Evolutionary conservation across 2,113 vertebrate genomes (phyloP).

Genomic region (Varanus komodoensis): DNA sequence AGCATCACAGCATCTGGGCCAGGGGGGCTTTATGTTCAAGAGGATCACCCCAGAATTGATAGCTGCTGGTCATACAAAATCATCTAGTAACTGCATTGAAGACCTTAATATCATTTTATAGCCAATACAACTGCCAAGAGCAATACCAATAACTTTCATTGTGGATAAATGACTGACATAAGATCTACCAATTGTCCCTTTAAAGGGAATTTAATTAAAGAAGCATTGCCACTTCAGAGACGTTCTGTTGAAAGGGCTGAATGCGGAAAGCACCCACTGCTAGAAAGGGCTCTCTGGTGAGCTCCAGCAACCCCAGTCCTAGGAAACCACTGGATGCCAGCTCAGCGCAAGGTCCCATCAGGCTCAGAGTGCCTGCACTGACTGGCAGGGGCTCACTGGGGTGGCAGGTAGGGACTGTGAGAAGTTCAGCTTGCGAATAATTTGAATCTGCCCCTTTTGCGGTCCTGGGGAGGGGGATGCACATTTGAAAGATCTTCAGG

Average conservation of each 20-base stretch:
- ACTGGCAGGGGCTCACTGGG: no score
- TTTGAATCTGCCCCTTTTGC: no score
- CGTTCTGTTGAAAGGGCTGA: neutral
- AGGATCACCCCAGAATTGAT: neutral
- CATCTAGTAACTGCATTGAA: neutral
- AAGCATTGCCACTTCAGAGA: slow-evolving; percentile 30
- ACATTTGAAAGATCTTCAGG: no score
- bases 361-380: neutral
- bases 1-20: neutral
- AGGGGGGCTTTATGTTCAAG: neutral
- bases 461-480: no score
- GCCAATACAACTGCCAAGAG: slow-evolving; percentile 35
- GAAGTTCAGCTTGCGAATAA: no score
- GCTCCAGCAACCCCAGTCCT: neutral
- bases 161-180: slow-evolving; percentile 60
- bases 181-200: slow-evolving; percentile 54
- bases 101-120: neutral
- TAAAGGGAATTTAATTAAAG: slow-evolving; percentile 66
- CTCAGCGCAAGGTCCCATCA: neutral
- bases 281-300: neutral
- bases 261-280: neutral
- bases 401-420: no score
- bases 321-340: neutral
- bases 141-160: slow-evolving; percentile 34
- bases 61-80: neutral